Base-by-base conservation (phyloP, 1,140 invertebrate genomes). In the Drosophila pachea region DNA sequence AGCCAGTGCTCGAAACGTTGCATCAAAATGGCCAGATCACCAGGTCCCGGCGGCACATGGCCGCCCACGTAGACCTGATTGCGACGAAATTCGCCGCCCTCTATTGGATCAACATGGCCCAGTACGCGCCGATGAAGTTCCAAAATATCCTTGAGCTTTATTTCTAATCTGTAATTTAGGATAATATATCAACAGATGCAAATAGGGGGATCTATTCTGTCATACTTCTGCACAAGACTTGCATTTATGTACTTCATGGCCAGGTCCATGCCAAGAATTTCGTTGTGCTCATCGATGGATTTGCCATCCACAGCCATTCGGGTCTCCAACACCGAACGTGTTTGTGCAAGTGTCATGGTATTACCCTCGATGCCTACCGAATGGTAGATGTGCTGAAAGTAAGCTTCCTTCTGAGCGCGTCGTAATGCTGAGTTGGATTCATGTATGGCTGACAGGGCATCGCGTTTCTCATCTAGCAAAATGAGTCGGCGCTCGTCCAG, bases 351-450 rank as follows among this genome's bases (percentile, higher is more conserved):
- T 32, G 96, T 95, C 94, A 99, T 96, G 1, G 97, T 99, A 83
- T 99, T 99, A 2, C 98, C 98, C 91, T 99, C 98, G 69, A 99
- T 98, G 35, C 96, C 98, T 58, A 98, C 97, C 3, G 97, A 98
- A 84, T 99, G 98, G 90, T 99, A 98, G 62, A 99, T 97, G 89
- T 99, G 97, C 84, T 97, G 94, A 88, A 97, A 98, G 89, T 98
- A 99, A 11, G 96, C 95, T 90, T 98, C 97, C 86, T 96, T 96
- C 86, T 98, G 99, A 2, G 96, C 94, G 73, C 96, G 92, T 67
- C 95, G 92, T 56, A 98, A 91, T 8, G 95, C 94, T 4, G 93
- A 91, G 89, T 94, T 94, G 38, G 93, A 92, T 68, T 96, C 94
- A 47, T 97, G 95, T 72, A 97, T 95, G 12, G 93, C 92, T 16